phyloP scores from a whole-genome alignment of 2,888 invertebrate genomes.

The Platynereis dumerilii region DNA sequence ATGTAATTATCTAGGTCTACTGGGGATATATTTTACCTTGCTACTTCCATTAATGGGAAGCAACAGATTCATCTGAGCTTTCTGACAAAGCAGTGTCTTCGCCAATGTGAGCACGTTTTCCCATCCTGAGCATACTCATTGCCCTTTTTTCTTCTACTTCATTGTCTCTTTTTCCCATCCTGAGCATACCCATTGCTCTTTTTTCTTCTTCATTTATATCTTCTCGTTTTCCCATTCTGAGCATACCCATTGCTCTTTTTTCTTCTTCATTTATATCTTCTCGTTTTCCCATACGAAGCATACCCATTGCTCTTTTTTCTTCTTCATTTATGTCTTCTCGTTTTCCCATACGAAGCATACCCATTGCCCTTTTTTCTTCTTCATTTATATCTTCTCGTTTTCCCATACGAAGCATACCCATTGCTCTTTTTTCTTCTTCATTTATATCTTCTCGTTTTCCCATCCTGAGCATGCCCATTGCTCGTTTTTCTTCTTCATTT shows the following conservation, averaged over 20 bases:
- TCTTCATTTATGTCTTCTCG: constrained; percentile 11
- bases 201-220: constrained; percentile 16
- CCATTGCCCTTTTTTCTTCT: constrained; percentile 29
- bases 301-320: constrained; percentile 28
- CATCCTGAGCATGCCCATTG: constrained; percentile 29
- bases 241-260: constrained; percentile 24
- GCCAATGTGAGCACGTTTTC: constrained; percentile 24
- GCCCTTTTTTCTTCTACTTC: constrained; percentile 36
- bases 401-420: constrained; percentile 30
- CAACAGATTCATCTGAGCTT: too few relatives aligned
- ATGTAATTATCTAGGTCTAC: too few relatives aligned
- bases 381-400: constrained; percentile 27
- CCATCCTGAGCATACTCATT: constrained; percentile 38
- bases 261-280: constrained; percentile 7
- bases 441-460: constrained; percentile 38
- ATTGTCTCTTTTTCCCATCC: constrained; percentile 25
- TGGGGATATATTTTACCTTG: too few relatives aligned
- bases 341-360: constrained; percentile 39
- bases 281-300: constrained; percentile 38
- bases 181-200: constrained; percentile 24
- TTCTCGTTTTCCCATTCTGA: constrained; percentile 29
- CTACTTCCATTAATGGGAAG: too few relatives aligned
- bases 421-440: constrained; percentile 29
- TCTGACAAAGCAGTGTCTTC: too few relatives aligned
- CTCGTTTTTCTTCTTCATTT: constrained; percentile 19